A percentile compares a stretch with the other conserved stretches of the same genome.
Evolutionary conservation across 2,113 vertebrate genomes (phyloP).

Genomic region (Cyanoramphus novaezelandiae): DNA sequence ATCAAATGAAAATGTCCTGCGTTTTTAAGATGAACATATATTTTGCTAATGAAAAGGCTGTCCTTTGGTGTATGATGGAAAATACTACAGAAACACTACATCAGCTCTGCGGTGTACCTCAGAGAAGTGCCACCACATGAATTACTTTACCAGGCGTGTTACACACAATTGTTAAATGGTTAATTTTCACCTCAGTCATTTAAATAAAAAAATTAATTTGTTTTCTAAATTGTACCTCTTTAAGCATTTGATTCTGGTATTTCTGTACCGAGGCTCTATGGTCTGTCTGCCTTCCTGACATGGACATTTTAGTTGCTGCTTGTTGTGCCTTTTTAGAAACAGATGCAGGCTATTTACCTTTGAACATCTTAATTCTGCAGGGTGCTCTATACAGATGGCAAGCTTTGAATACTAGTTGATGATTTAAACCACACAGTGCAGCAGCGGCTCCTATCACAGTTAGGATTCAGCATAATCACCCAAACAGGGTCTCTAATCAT

Average conservation of each 20-base stretch:
- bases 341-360: fast-evolving
- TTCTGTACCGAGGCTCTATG: background rate
- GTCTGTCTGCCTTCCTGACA: background rate
- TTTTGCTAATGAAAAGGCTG: background rate
- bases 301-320: background rate
- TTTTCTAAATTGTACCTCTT: background rate
- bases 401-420: background rate
- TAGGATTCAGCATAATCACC: background rate
- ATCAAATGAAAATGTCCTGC: background rate
- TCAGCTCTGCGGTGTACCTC: background rate
- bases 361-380: background rate
- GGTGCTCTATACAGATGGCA: fast-evolving
- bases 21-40: background rate
- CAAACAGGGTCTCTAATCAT: background rate
- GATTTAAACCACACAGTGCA: background rate
- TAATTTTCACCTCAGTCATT: background rate
- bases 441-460: fast-evolving
- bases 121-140: background rate
- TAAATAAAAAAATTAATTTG: background rate
- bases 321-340: background rate
- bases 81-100: background rate
- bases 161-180: background rate
- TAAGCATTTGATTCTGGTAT: background rate
- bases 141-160: background rate
- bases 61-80: background rate